phyloP scores from a whole-genome alignment of 2,888 invertebrate genomes.

The Nymphalis urticae region DNA sequence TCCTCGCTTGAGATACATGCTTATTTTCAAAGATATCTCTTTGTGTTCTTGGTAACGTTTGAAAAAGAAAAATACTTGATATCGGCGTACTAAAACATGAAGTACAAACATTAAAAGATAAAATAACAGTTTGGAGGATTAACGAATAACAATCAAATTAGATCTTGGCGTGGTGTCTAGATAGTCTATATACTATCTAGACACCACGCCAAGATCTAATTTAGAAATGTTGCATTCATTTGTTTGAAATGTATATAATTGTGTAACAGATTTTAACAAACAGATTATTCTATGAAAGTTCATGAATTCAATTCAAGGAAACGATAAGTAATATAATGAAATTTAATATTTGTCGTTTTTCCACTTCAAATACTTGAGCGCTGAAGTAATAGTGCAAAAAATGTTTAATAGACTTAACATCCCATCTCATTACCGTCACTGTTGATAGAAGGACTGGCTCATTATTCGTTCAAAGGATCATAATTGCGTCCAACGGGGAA shows the following conservation, averaged over 20 bases:
- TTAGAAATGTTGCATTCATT: too few species aligned
- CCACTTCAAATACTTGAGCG: neutral
- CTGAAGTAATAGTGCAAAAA: neutral
- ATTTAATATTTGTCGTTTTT: neutral
- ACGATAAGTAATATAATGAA: too few species aligned
- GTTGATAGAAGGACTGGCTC: neutral
- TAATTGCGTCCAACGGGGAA: neutral
- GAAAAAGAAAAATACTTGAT: neutral
- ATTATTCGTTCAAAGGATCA: neutral
- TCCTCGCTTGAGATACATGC: slow-evolving; percentile 12
- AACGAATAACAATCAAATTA: too few species aligned
- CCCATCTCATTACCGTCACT: neutral
- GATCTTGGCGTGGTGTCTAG: too few species aligned
- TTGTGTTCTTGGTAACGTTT: neutral
- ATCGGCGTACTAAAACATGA: neutral
- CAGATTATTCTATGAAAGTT: too few species aligned
- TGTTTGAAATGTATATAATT: too few species aligned
- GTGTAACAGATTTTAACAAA: too few species aligned
- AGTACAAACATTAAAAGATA: too few species aligned
- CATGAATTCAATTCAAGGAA: too few species aligned
- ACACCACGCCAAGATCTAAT: too few species aligned
- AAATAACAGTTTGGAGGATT: too few species aligned
- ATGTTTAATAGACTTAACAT: neutral
- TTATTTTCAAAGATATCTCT: slow-evolving; percentile 1
- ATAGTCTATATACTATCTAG: too few species aligned